Base-by-base conservation (phyloP, 1,140 invertebrate species). In the Dolichoris vasculosae region DNA sequence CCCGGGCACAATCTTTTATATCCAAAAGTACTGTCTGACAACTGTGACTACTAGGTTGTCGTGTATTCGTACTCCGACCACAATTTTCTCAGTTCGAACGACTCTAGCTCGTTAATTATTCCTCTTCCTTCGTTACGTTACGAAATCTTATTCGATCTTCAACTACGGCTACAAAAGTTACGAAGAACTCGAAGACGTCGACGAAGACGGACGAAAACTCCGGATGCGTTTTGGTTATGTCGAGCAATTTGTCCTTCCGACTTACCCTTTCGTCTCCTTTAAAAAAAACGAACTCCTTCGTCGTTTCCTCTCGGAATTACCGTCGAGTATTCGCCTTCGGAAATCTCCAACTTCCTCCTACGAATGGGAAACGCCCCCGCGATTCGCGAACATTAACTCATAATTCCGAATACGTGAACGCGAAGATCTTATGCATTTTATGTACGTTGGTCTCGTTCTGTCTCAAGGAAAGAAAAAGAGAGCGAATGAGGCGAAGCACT, bases 1-100 rank as follows among this genome's bases (percentile, higher is more conserved):
- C 82, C 40, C 75, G 55, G 84, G 67, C 85, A 73, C 67, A 85
- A 84, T 78, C 32, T 73, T 80, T 85, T 80, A 69, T 51, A 35
- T 73, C 43, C 67, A 67, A 85, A 75, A 80, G 46, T 38, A 43
- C 46, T 78, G 75, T 78, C 71, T 23, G 77, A 67, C 1, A 67
- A 77, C 40, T 48, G 82, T 63, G 48, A 83, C 30, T 55, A 77
- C 32, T 77, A 9, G 40, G 38, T 59, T 67, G 40, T 43, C 59
- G 67, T 4, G 55, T 38, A 78, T 59, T 59, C 59, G 67, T 20
- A n/a, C 51, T 80, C 38, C 26, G 20, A 83, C 63, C 38, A 63
- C 30, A 83, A 83, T 46, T 63, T 35, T 63, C 59, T 43, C 55
- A 73, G 46, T 55, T 48, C 4, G 48, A 82, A 20, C 40, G 59